These are phyloP conservation scores for Eulemur coronatus DNA, from an alignment of 2,797 vertebrate genomes.

Conservation along the genomic window DNA sequence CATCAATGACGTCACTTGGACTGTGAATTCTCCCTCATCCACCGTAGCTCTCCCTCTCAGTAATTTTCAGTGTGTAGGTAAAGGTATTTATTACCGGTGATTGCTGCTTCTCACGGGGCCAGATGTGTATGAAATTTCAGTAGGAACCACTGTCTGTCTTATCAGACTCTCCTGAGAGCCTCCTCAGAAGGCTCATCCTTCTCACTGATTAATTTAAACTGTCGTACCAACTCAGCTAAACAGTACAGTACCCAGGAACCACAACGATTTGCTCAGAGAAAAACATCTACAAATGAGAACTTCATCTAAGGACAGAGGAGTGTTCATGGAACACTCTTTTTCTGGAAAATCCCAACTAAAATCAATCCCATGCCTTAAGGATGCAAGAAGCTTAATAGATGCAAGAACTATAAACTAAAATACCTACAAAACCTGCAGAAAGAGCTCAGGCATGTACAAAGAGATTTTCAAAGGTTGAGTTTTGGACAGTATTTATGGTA, in stretches of 20 bases:
- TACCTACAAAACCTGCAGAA: neutral
- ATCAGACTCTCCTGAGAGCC: conserved; percentile 34
- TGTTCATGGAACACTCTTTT: neutral
- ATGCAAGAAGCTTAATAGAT: neutral
- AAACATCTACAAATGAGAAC: conserved; percentile 31
- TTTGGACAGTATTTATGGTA: neutral
- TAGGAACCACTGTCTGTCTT: conserved; percentile 26
- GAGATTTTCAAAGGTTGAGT: neutral
- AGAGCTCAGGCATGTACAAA: neutral
- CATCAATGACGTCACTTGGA: neutral
- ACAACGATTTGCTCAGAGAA: conserved; percentile 44
- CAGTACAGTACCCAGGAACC: conserved; percentile 26
- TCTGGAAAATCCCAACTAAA: conserved; percentile 17
- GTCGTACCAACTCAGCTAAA: conserved; percentile 34
- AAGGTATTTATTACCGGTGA: conserved; percentile 1
- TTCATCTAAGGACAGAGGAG: neutral
- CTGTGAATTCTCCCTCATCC: neutral
- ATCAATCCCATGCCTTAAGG: neutral
- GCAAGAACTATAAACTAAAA: neutral
- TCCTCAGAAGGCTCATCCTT: neutral
- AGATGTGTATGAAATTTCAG: conserved; percentile 19
- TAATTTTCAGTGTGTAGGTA: conserved; percentile 14
- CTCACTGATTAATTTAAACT: conserved; percentile 41
- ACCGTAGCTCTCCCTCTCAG: neutral
- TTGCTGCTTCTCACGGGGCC: neutral